phyloP scores from a whole-genome alignment of 92 coral and sea anemone genomes.

The Zoanthus gigantus region DNA sequence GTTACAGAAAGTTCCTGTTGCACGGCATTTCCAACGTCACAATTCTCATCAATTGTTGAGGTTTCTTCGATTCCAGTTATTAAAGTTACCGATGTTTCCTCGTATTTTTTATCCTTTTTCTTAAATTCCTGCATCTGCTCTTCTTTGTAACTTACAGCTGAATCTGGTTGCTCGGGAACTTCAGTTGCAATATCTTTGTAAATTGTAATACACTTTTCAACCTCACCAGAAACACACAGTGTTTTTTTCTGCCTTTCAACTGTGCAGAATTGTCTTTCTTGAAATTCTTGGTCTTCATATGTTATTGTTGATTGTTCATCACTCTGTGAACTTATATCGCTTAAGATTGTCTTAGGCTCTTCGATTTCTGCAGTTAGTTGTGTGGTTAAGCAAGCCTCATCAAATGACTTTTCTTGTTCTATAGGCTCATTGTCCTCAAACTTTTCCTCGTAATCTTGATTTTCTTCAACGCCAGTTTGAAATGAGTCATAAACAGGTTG shows the following conservation, averaged over 20 bases:
- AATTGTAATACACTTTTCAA: conserved; percentile 32
- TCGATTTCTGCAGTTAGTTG: not conserved
- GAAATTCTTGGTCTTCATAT: conserved; percentile 14
- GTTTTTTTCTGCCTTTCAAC: conserved; percentile 15
- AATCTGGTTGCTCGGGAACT: not conserved
- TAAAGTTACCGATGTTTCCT: conserved; percentile 26
- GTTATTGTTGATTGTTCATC: conserved; percentile 3
- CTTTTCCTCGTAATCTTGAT: conserved; percentile 38
- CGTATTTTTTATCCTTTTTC: not conserved
- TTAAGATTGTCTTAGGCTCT: not conserved
- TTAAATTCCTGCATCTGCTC: conserved; percentile 12
- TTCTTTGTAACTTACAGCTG: conserved; percentile 62
- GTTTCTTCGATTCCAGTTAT: conserved; percentile 35
- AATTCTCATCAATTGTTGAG: not conserved
- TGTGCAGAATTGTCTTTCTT: not conserved
- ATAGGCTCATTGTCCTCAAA: not conserved
- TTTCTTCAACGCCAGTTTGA: conserved; percentile 25
- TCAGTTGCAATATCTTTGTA: conserved; percentile 16
- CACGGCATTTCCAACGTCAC: not conserved
- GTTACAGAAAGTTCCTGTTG: conserved; percentile 42
- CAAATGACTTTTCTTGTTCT: conserved; percentile 17
- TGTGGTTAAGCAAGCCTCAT: conserved; percentile 17
- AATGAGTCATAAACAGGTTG: conserved; percentile 27
- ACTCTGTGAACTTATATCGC: not conserved
- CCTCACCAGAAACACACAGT: conserved; percentile 2